phyloP scores from a whole-genome alignment of 2,113 vertebrate species.

The Ascaphus truei region DNA sequence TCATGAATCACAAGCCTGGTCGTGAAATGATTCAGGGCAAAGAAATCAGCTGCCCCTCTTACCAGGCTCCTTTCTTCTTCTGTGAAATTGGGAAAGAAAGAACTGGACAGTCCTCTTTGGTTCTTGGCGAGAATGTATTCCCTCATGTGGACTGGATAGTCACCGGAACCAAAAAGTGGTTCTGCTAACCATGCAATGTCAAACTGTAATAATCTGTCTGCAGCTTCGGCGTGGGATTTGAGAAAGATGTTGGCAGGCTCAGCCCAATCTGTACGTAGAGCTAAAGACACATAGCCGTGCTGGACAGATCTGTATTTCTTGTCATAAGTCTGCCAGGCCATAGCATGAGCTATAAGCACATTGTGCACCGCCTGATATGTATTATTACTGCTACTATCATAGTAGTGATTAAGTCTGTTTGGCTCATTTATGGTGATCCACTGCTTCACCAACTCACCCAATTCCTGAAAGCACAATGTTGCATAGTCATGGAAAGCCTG shows the following conservation, averaged over 20 bases:
- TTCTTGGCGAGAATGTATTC: conserved; percentile 62
- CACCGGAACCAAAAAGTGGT: conserved; percentile 74
- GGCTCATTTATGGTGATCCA: conserved; percentile 97
- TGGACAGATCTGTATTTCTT: conserved; percentile 55
- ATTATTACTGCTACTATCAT: conserved; percentile 60
- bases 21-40: conserved; percentile 89
- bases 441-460: conserved; percentile 75
- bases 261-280: conserved; percentile 88
- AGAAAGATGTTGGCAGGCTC: conserved; percentile 85
- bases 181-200: conserved; percentile 88
- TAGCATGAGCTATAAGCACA: conserved; percentile 80
- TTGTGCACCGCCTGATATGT: conserved; percentile 74
- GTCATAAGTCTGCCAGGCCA: conserved; percentile 79
- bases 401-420: conserved; percentile 73
- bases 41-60: conserved; percentile 80
- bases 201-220: conserved; percentile 79
- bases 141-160: conserved; percentile 72
- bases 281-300: conserved; percentile 71
- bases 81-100: conserved; percentile 69
- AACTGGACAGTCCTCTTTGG: conserved; percentile 49
- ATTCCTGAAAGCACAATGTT: conserved; percentile 77
- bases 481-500: conserved; percentile 79
- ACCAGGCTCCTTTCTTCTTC: conserved; percentile 65
- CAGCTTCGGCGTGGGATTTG: conserved; percentile 66
- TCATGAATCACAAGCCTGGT: conserved; percentile 76